These are phyloP conservation scores for Corythornis vintsioides DNA, from an alignment of 2,113 vertebrate species.

Conservation along the genomic window DNA sequence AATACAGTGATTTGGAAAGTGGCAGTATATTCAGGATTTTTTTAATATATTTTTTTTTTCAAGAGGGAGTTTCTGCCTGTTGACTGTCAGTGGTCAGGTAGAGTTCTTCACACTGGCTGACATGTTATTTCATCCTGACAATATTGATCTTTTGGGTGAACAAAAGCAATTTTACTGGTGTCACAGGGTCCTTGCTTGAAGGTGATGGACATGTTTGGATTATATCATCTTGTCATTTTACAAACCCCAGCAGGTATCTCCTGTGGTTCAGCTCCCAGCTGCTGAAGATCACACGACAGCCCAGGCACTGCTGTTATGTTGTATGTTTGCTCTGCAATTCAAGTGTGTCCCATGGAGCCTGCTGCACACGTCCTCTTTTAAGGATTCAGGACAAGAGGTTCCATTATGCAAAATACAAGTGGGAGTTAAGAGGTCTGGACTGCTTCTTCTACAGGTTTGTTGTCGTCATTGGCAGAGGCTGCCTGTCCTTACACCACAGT, in stretches of 20 bases:
- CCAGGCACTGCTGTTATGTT: rapidly evolving
- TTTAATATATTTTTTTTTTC: not conserved
- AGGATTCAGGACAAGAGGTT: not conserved
- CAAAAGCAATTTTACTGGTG: conserved; percentile 54
- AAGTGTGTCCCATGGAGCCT: not conserved
- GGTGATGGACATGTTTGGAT: conserved; percentile 37
- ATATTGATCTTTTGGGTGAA: conserved; percentile 25
- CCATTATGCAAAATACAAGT: not conserved
- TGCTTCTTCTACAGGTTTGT: not conserved
- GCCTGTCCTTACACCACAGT: rapidly evolving
- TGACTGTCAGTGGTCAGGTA: not conserved
- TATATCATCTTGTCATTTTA: conserved; percentile 26
- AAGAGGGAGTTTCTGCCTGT: not conserved
- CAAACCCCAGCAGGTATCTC: not conserved
- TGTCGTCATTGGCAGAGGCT: not conserved
- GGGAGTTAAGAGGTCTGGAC: not conserved
- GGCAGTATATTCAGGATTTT: not conserved
- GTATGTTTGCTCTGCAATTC: not conserved
- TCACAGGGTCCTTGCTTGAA: conserved; percentile 1
- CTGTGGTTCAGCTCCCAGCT: not conserved
- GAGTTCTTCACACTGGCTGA: not conserved
- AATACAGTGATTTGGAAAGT: not conserved
- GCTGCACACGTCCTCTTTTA: not conserved
- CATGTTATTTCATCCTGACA: conserved; percentile 45
- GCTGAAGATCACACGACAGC: not conserved